Conservation (phyloP, 1,140 invertebrate species). For the Papilio helenus region DNA sequence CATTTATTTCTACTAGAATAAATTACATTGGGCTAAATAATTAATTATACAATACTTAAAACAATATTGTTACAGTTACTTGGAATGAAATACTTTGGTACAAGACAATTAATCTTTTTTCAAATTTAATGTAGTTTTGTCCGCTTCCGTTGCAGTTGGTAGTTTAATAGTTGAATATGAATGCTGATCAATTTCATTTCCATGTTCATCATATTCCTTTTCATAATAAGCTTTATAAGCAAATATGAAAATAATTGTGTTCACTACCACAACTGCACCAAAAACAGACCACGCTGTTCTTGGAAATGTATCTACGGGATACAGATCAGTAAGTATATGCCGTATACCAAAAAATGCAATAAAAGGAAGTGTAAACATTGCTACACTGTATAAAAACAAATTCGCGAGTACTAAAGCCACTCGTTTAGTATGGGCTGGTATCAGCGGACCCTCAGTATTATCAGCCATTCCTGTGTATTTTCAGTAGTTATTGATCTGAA, state of each 20-base stretch:
- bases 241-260: conserved; percentile 90
- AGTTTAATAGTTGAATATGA: conserved; percentile 46
- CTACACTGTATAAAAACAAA: conserved; percentile 89
- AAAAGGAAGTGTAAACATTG: conserved; percentile 93
- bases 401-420: conserved; percentile 84
- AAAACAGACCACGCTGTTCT: conserved; percentile 89
- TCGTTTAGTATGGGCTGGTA: conserved; percentile 77
- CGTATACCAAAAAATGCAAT: conserved; percentile 87
- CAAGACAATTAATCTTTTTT: conserved; percentile 69
- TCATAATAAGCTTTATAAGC: conserved; percentile 91
- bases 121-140: conserved; percentile 68
- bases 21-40: conserved; percentile 10
- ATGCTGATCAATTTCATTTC: conserved; percentile 81
- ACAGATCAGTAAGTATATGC: conserved; percentile 85
- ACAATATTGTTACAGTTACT: conserved; percentile 46
- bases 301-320: conserved; percentile 84
- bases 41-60: conserved; percentile 27
- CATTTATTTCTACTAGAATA: conserved; percentile 39
- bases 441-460: conserved; percentile 65
- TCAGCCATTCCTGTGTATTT: conserved; percentile 69
- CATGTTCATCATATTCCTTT: conserved; percentile 84
- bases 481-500: conserved; percentile 69
- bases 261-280: conserved; percentile 89
- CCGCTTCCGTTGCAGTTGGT: conserved; percentile 42
- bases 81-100: conserved; percentile 59